phyloP scores from a whole-genome alignment of 2,888 invertebrate species.

The Coelopa pilipes region DNA sequence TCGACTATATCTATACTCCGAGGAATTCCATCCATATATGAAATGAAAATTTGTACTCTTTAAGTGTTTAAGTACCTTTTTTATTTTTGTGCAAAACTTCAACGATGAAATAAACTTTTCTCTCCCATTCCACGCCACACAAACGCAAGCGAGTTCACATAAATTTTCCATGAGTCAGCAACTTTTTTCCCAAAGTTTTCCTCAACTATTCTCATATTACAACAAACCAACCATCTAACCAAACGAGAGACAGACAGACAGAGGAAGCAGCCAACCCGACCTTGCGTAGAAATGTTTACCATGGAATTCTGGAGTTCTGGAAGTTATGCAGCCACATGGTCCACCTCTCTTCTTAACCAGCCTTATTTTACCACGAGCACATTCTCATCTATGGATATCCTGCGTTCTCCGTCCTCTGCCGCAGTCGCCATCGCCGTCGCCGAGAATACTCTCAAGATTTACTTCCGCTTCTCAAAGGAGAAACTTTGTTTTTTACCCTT shows the following conservation, averaged over 20 bases:
- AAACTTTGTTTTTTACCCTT: conserved; percentile 21
- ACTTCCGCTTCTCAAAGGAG: conserved; percentile 9
- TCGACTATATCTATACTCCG: no score
- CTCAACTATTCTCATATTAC: neutral
- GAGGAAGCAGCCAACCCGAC: conserved; percentile 32
- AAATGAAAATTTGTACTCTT: neutral
- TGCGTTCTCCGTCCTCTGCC: neutral
- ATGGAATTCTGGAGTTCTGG: conserved; percentile 39
- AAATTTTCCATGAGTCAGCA: conserved; percentile 4
- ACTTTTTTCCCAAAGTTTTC: conserved; percentile 2
- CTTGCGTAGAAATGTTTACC: conserved; percentile 53
- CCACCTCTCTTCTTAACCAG: neutral
- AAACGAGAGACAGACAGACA: neutral
- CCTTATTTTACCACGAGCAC: neutral
- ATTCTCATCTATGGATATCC: no score
- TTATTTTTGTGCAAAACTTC: neutral
- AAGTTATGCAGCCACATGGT: conserved; percentile 48
- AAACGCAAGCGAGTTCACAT: neutral
- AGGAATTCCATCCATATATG: no score
- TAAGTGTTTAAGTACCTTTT: neutral
- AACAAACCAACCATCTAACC: neutral
- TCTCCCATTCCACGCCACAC: neutral
- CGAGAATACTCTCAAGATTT: conserved; percentile 13
- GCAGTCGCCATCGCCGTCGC: neutral
- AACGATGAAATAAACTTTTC: conserved; percentile 15